Evolutionary conservation across 1,140 invertebrate species (phyloP).

Genomic region (Aphelenchoides fujianensis): DNA sequence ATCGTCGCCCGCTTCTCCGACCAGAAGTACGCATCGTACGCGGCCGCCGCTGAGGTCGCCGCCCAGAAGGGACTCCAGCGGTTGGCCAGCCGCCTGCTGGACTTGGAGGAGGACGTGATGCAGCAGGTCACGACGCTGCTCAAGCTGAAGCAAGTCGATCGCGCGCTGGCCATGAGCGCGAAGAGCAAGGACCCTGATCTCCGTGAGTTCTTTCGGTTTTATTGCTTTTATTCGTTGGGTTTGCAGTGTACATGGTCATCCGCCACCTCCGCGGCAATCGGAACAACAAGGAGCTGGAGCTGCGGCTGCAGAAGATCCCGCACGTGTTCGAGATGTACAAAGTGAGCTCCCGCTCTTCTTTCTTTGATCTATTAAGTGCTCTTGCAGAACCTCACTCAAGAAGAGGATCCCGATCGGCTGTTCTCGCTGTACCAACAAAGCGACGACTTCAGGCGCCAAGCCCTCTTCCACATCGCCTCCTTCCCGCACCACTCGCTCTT

Average conservation of each 20-base stretch:
- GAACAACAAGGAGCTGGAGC: neutral
- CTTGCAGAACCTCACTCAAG: conserved; percentile 6
- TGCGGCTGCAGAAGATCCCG: conserved; percentile 2
- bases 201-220: neutral
- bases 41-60: conserved; percentile 3
- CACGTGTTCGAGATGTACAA: conserved; percentile 18
- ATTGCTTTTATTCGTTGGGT: conserved; percentile 1
- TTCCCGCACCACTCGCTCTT: neutral
- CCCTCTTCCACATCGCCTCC: neutral
- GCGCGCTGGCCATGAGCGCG: conserved; percentile 6
- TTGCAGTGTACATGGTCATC: conserved; percentile 19
- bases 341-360: no score
- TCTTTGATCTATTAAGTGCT: neutral
- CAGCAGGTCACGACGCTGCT: conserved; percentile 14
- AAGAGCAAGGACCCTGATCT: conserved; percentile 22
- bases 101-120: conserved; percentile 8
- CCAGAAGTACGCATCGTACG: conserved; percentile 12
- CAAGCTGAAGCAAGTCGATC: conserved; percentile 5
- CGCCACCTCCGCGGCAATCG: neutral
- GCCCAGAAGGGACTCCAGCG: conserved; percentile 3
- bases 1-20: conserved; percentile 5
- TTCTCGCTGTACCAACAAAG: conserved; percentile 7
- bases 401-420: conserved; percentile 13
- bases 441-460: conserved; percentile 10
- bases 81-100: conserved; percentile 4